A percentile compares a stretch with the other conserved stretches of the same genome.
Conservation (phyloP, 2,888 invertebrate genomes). For the Epicampocera succincta region DNA sequence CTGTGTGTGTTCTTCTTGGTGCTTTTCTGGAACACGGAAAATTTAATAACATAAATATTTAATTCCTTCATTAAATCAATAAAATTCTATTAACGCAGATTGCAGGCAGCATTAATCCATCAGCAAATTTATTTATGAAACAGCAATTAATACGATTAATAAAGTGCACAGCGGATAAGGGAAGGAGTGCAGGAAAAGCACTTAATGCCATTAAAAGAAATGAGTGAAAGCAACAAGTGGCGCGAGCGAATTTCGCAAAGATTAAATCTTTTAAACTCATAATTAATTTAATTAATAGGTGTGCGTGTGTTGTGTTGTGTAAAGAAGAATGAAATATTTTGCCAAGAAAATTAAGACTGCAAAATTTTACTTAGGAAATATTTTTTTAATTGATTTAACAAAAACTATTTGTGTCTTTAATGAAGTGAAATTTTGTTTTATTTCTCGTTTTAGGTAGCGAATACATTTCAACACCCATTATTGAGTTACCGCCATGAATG, state of each 20-base stretch:
- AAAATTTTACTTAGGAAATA: too few species aligned
- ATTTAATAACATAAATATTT: too few species aligned
- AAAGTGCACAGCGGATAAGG: not conserved
- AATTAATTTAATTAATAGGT: too few species aligned
- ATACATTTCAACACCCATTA: conserved; percentile 77
- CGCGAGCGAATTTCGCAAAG: too few species aligned
- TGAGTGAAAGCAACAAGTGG: not conserved
- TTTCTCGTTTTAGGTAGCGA: conserved; percentile 76
- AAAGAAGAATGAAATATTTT: too few species aligned
- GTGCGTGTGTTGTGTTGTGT: too few species aligned
- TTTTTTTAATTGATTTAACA: not conserved
- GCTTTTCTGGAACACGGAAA: too few species aligned
- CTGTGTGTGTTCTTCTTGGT: too few species aligned
- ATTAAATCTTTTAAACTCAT: too few species aligned
- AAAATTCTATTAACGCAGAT: not conserved
- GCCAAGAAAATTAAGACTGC: too few species aligned
- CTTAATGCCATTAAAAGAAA: not conserved
- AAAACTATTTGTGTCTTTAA: not conserved
- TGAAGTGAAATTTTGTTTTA: conserved; percentile 18
- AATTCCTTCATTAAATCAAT: conserved; percentile 1
- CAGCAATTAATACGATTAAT: conserved; percentile 35
- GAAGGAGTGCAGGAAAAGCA: not conserved
- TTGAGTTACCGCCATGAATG: conserved; percentile 87
- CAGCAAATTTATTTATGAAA: not conserved
- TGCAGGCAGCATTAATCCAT: conserved; percentile 4